Evolutionary conservation across 2,888 invertebrate genomes (phyloP), one percentile per base, ranked within the genome.

Genomic region (Odontocolon sp.): DNA sequence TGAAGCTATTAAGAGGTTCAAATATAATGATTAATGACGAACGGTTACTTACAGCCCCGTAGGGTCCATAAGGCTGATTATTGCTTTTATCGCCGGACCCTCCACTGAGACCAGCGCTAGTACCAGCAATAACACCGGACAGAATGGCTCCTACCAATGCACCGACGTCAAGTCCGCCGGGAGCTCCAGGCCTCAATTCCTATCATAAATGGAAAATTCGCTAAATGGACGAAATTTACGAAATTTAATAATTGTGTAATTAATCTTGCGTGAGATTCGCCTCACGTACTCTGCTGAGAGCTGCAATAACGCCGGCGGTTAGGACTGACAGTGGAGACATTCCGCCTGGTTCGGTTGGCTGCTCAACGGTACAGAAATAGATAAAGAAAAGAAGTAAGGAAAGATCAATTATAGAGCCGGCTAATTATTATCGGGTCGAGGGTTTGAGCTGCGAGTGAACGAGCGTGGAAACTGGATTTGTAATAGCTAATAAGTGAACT

Each of bases 51-150:
- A 84, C 83, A n/a, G 77, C 38, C 11, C 73, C 77, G 42, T 78
- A 77, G 28, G 72, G 67, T 28, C 67, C 77, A 18, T 78, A 77
- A 45, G 73, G 26, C 3, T 54, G 18, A 9, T 36, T 11, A n/a
- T n/a, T n/a, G n/a, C n/a, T n/a, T n/a, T 63, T 14, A 4, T 28
- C 33, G 38, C 68, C 64, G 36, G 50, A 66, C 18, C 52, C 72
- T 1, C 82, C 83, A 28, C 86, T 89, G 1, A 88, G 78, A 6
- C 88, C 89, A 1, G 87, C 86, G 56, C 89, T 90, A 0, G 87
- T 79, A 0, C 90, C 90, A 2, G 88, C 83, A 3, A 88, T 67
- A 1, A 85, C 79, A n/a, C 90, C 90, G 2, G 87, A 83, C 5
- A 90, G 79, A 9, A 90, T 76, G 1, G 88, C 84, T 21, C 85